phyloP scores from a whole-genome alignment of 2,888 invertebrate species.

The Drosophila fungiperda region DNA sequence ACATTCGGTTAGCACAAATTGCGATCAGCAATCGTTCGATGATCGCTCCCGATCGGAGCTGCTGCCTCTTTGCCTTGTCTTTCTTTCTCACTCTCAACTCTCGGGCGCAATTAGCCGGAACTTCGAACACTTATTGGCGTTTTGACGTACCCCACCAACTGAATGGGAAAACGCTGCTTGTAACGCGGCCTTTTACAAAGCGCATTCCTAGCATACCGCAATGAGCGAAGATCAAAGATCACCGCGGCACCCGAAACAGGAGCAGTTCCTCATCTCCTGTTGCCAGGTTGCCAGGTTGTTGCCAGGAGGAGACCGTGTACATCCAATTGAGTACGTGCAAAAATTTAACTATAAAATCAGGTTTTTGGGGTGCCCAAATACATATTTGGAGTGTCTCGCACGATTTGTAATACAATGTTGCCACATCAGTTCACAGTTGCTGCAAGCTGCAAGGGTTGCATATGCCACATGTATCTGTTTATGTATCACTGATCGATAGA shows the following conservation, averaged over 20 bases:
- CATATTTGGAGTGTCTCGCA: constrained; percentile 50
- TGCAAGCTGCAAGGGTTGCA: constrained; percentile 13
- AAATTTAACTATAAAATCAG: constrained; percentile 74
- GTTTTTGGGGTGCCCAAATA: constrained; percentile 46
- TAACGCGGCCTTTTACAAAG: constrained; percentile 80
- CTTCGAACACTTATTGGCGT: constrained; percentile 80
- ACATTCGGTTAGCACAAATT: constrained; percentile 70
- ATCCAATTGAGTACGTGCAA: constrained; percentile 70
- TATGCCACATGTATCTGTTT: constrained; percentile 3
- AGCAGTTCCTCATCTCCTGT: constrained; percentile 27
- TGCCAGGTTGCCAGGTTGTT: constrained; percentile 19
- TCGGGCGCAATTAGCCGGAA: constrained; percentile 70
- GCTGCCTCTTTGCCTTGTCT: constrained; percentile 9
- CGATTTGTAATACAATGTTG: constrained; percentile 61
- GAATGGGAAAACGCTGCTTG: constrained; percentile 48
- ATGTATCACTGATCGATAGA: not conserved
- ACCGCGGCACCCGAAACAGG: constrained; percentile 75
- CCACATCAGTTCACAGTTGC: constrained; percentile 27
- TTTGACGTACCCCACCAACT: constrained; percentile 45
- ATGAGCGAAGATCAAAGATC: constrained; percentile 74
- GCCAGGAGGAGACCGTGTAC: constrained; percentile 10
- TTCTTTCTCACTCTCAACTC: constrained; percentile 41
- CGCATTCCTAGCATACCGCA: constrained; percentile 68
- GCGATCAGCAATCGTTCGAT: constrained; percentile 65
- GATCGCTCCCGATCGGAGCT: constrained; percentile 44